Conservation (phyloP, 2,797 vertebrate species). For the Gambusia yucatana region DNA sequence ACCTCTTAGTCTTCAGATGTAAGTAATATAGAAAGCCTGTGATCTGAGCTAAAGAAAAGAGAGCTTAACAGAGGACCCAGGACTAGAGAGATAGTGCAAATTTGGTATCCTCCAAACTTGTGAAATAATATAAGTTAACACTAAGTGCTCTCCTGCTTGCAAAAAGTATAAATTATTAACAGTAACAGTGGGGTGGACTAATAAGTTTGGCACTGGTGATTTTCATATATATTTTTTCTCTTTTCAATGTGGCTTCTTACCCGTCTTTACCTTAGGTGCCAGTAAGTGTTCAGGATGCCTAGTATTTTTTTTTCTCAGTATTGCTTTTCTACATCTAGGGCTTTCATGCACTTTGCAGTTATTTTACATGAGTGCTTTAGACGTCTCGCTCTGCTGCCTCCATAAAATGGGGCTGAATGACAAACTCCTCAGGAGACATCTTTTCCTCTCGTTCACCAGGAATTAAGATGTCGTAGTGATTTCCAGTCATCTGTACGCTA, state of each 20-base stretch:
- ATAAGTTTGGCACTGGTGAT: not conserved
- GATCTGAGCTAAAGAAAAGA: not conserved
- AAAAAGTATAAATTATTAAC: not conserved
- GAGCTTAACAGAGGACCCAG: not conserved
- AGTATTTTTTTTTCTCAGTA: slow-evolving; percentile 50
- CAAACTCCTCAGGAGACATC: slow-evolving; percentile 42
- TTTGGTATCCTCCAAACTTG: not conserved
- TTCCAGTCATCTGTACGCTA: slow-evolving; percentile 41
- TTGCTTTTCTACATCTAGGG: slow-evolving; percentile 47
- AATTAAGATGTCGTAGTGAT: slow-evolving; percentile 53
- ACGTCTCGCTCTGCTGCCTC: slow-evolving; percentile 54
- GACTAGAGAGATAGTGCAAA: not conserved
- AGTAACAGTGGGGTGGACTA: not conserved
- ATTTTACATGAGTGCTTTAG: slow-evolving; percentile 75
- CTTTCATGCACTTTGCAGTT: slow-evolving; percentile 71
- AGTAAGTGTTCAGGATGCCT: not conserved
- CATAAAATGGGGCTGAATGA: slow-evolving; percentile 47
- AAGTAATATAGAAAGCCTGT: not conserved
- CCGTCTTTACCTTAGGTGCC: not conserved
- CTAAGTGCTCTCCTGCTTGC: not conserved
- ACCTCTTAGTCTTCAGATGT: not conserved
- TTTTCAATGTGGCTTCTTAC: not conserved
- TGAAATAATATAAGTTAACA: not conserved
- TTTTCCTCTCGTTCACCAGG: slow-evolving; percentile 62
- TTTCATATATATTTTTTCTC: not conserved